Evolutionary conservation across 1,140 invertebrate species (phyloP), one percentile per base, ranked within the genome.

Genomic region (Triops cancriformis): DNA sequence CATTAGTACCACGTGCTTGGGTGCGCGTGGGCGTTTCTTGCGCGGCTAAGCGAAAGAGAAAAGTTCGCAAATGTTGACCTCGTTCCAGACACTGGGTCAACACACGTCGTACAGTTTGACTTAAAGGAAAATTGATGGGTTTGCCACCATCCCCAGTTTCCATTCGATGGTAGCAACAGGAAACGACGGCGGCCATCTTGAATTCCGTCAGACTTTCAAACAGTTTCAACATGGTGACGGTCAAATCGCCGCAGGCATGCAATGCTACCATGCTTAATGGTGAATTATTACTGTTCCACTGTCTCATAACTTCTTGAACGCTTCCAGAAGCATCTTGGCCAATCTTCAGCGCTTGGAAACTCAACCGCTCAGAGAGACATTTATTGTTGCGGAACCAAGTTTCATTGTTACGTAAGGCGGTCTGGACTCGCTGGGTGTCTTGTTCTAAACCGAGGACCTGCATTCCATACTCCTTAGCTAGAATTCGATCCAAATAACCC

Each of bases 111-210:
- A 79, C 73, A 41, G 10, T 41, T 12, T 14, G 14, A 76, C 90
- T 91, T 5, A 89, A 78, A 1, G 91, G 91, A 83, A 92, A 92
- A 82, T 90, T 88, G 4, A 83, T 81, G 82, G 91, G 90, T 80
- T 83, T 82, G 83, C 84, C 81, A 45, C 82, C 81, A 45, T 80
- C 72, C 6, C 73, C 51, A 28, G 77, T 79, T 27, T 75, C 78
- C 77, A 93, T 85, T 83, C 92, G 93, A 84, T 95, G 94, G 82
- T 96, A 96, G 81, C 94, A 96, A 82, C 94, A 96, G 7, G 93
- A 91, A 84, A 95, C 90, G 45, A 94, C 88, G 72, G 91, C 87
- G 14, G 94, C 81, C 26, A 87, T 84, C 74, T 85, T 85, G 5
- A 89, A 89, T 37, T 85, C 81, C 28, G 86, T 82, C 84, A 91